Conservation (phyloP, 2,888 invertebrate species). For the Portevinia maculata region DNA sequence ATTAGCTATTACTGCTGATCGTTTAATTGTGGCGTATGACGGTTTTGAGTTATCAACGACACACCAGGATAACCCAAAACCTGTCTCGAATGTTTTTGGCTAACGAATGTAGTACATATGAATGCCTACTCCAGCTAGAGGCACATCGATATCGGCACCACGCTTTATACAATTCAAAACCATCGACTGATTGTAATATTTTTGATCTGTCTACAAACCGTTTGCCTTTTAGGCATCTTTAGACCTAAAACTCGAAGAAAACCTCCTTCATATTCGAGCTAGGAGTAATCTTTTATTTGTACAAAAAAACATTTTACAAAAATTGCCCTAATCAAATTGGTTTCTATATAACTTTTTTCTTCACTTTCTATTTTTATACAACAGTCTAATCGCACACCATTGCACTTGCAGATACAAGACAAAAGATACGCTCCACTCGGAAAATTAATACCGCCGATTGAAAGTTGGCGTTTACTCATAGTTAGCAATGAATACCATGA, state of each 20-base stretch:
- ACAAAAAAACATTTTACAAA: slow-evolving; percentile 63
- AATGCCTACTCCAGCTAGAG: no score
- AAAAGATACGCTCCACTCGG: slow-evolving; percentile 14
- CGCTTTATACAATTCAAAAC: no score
- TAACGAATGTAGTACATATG: no score
- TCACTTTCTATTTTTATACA: slow-evolving; percentile 22
- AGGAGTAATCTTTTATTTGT: slow-evolving; percentile 47
- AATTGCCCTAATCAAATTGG: slow-evolving; percentile 32
- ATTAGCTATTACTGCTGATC: no score
- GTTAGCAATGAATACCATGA: slow-evolving; percentile 97
- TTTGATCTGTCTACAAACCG: no score
- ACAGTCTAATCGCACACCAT: slow-evolving; percentile 26
- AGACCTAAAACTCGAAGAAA: neutral
- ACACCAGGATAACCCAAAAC: no score
- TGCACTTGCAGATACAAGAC: slow-evolving; percentile 11
- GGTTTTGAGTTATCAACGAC: no score
- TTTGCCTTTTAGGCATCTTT: neutral
- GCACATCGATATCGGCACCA: no score
- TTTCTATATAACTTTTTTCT: slow-evolving; percentile 33
- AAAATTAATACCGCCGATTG: neutral
- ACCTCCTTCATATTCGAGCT: neutral
- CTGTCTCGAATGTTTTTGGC: no score
- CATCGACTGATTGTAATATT: no score
- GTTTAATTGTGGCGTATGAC: no score
- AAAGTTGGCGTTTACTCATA: slow-evolving; percentile 77